Evolutionary conservation across 2,888 invertebrate genomes (phyloP).

Genomic region (Ichneumoninae sp.): DNA sequence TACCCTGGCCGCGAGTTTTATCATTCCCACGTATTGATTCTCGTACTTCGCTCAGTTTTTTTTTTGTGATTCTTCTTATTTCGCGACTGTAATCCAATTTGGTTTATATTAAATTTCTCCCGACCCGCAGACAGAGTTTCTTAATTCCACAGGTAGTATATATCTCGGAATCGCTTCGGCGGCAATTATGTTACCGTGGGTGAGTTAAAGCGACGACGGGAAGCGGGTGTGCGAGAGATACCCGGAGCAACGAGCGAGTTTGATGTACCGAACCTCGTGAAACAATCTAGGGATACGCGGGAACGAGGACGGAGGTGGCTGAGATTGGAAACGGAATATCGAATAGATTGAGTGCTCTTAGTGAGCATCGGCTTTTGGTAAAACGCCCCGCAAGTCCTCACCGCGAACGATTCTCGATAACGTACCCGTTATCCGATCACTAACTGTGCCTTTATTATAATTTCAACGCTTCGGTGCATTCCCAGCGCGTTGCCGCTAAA

Average conservation of each 20-base stretch:
- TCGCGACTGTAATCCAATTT: conserved; percentile 57
- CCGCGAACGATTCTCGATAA: conserved; percentile 35
- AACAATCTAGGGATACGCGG: conserved; percentile 58
- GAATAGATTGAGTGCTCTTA: conserved; percentile 68
- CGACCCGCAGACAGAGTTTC: conserved; percentile 39
- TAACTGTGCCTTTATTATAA: not conserved
- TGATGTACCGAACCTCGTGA: conserved; percentile 60
- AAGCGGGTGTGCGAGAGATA: not conserved
- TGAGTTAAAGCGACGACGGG: conserved; percentile 26
- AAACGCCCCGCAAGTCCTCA: conserved; percentile 18
- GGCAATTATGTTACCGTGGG: conserved; percentile 24
- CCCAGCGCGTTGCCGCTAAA: not conserved
- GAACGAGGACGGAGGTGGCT: conserved; percentile 38
- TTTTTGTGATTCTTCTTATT: not conserved
- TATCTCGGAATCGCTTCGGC: conserved; percentile 3
- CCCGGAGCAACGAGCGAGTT: not conserved
- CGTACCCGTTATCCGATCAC: conserved; percentile 44
- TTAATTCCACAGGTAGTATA: conserved; percentile 62
- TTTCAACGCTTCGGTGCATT: not conserved
- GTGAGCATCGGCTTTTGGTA: conserved; percentile 40
- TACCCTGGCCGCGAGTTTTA: not conserved
- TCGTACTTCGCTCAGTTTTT: conserved; percentile 17
- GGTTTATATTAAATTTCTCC: conserved; percentile 58
- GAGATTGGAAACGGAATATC: conserved; percentile 69
- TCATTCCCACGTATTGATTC: conserved; percentile 46